phyloP scores from a whole-genome alignment of 2,888 invertebrate genomes.

The Acleris emargana region DNA sequence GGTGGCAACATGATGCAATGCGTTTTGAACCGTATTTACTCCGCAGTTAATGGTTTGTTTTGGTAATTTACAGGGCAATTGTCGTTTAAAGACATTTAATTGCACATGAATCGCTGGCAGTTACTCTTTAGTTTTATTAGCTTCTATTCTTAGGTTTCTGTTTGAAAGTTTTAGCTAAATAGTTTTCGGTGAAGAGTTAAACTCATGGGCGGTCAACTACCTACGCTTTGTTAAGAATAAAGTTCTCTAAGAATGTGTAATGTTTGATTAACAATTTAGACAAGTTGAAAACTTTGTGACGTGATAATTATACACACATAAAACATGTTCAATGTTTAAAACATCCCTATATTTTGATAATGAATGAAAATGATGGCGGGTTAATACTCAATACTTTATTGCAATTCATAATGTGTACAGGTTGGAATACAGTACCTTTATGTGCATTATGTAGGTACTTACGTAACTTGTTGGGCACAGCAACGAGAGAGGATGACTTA shows the following conservation, averaged over 20 bases:
- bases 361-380: not conserved
- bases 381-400: too few species aligned
- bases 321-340: too few species aligned
- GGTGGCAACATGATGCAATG: slow-evolving; percentile 8
- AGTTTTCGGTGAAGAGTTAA: slow-evolving; percentile 8
- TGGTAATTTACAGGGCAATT: slow-evolving; percentile 24
- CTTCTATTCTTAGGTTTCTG: slow-evolving; percentile 28
- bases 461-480: too few species aligned
- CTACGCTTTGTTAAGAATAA: slow-evolving; percentile 4
- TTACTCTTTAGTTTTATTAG: slow-evolving; percentile 28
- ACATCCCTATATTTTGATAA: too few species aligned
- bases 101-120: slow-evolving; percentile 27
- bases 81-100: slow-evolving; percentile 31
- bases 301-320: too few species aligned
- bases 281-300: too few species aligned
- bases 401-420: too few species aligned
- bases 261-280: too few species aligned
- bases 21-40: slow-evolving; percentile 35
- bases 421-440: too few species aligned
- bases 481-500: too few species aligned
- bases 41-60: slow-evolving; percentile 28
- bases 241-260: not conserved
- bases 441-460: too few species aligned
- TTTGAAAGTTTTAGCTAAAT: slow-evolving; percentile 22
- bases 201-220: not conserved